Conservation (phyloP, 1,140 invertebrate genomes). For the Daktulosphaira vitifoliae region DNA sequence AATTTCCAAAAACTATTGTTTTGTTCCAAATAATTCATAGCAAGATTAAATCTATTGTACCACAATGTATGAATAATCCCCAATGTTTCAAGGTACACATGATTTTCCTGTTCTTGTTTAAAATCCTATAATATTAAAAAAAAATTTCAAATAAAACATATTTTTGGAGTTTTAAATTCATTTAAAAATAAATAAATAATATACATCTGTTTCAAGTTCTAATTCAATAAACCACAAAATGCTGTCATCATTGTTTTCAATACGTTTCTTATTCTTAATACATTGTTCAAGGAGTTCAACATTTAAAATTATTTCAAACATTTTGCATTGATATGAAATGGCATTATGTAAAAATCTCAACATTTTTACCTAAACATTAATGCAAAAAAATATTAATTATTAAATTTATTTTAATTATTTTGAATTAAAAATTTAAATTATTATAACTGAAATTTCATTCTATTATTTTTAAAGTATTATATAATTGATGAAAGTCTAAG, state of each 20-base stretch:
- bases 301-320: constrained; percentile 31
- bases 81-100: constrained; percentile 21
- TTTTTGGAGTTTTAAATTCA: neutral
- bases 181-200: neutral
- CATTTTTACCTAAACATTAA: constrained; percentile 20
- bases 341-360: constrained; percentile 26
- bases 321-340: constrained; percentile 21
- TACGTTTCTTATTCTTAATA: constrained; percentile 23
- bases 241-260: constrained; percentile 25
- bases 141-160: neutral
- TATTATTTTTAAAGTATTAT: too few relatives aligned
- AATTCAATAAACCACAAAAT: constrained; percentile 30
- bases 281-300: constrained; percentile 22
- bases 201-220: constrained; percentile 22
- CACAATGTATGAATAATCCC: constrained; percentile 24
- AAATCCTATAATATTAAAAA: constrained; percentile 17
- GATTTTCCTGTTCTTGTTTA: constrained; percentile 25
- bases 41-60: constrained; percentile 29
- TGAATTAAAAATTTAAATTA: too few relatives aligned
- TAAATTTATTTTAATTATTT: too few relatives aligned
- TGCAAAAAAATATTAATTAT: neutral
- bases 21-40: constrained; percentile 30
- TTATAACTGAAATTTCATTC: too few relatives aligned
- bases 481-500: too few relatives aligned
- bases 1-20: constrained; percentile 21